Evolutionary conservation across 2,888 invertebrate genomes (phyloP), one percentile per base, ranked within the genome.

Genomic region (Coenonympha arcania): DNA sequence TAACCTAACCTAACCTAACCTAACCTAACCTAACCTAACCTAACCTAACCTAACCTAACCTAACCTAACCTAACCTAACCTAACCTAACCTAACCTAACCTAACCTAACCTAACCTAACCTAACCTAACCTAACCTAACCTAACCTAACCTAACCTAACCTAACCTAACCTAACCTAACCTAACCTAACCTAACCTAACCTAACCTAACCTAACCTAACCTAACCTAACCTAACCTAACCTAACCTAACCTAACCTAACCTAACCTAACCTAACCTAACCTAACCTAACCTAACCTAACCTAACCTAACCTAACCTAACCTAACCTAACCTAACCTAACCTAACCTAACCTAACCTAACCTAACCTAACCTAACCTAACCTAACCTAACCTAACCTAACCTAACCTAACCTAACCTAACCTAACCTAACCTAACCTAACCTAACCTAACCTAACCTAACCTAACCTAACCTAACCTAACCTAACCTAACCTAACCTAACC

Each of bases 1-100:
- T 36, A 60, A 59, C 62, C 58, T 60, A 59, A 58, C 61, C 59
- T 58, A 59, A 60, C 61, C 61, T 60, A 60, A 60, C 62, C 59
- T 57, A 58, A 59, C 60, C 62, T 60, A 59, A 60, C 60, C 59
- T 59, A 58, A 30, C 30, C 30, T n/a, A n/a, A 30, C 9, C 11
- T n/a, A 30, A 9, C 11, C 9, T n/a, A n/a, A 30, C 9, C 30
- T 11, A 30, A 11, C 9, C 30, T 30, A 20, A 20, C 20, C 11
- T 11, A 30, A 30, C n/a, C 11, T 30, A 30, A 30, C 9, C n/a
- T 9, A 30, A n/a, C 9, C 30, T 30, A 30, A 30, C 9, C 30
- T 30, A 30, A 11, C 11, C 9, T n/a, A 30, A n/a, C 11, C 11
- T 30, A 30, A 30, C 30, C 30, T n/a, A 30, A 9, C 9, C 30